Conservation (phyloP, 2,888 invertebrate genomes). For the Pyrochroa serraticornis region DNA sequence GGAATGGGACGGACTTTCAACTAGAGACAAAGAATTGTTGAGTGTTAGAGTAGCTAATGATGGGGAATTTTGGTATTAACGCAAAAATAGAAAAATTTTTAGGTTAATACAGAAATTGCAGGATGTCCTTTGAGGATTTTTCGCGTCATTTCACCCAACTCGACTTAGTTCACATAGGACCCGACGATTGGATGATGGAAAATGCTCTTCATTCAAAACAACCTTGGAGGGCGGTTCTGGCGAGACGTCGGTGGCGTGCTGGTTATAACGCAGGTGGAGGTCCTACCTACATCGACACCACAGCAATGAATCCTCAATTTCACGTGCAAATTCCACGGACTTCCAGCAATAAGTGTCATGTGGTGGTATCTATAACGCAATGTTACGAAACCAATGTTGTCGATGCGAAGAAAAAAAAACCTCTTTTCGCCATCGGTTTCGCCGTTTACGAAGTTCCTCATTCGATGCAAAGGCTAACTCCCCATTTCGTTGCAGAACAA, state of each 20-base stretch:
- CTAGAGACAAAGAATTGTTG: slow-evolving; percentile 68
- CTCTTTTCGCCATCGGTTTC: slow-evolving; percentile 70
- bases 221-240: slow-evolving; percentile 74
- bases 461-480: slow-evolving; percentile 65
- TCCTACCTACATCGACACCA: slow-evolving; percentile 67
- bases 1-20: slow-evolving; percentile 72
- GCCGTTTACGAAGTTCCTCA: slow-evolving; percentile 74
- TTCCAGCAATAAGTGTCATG: slow-evolving; percentile 70
- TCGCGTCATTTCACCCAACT: slow-evolving; percentile 69
- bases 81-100: background rate
- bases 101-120: slow-evolving; percentile 54
- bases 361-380: slow-evolving; percentile 74
- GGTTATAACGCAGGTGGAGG: slow-evolving; percentile 77
- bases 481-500: slow-evolving; percentile 66
- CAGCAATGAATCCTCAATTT: slow-evolving; percentile 74
- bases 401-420: slow-evolving; percentile 60
- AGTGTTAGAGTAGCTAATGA: slow-evolving; percentile 68
- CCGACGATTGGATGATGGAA: slow-evolving; percentile 77
- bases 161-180: slow-evolving; percentile 76
- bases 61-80: slow-evolving; percentile 70
- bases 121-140: slow-evolving; percentile 73
- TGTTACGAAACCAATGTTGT: slow-evolving; percentile 63
- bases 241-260: slow-evolving; percentile 69
- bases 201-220: slow-evolving; percentile 70
- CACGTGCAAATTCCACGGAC: slow-evolving; percentile 71